Conservation (phyloP, 2,797 vertebrate genomes). For the Botia almorhae region DNA sequence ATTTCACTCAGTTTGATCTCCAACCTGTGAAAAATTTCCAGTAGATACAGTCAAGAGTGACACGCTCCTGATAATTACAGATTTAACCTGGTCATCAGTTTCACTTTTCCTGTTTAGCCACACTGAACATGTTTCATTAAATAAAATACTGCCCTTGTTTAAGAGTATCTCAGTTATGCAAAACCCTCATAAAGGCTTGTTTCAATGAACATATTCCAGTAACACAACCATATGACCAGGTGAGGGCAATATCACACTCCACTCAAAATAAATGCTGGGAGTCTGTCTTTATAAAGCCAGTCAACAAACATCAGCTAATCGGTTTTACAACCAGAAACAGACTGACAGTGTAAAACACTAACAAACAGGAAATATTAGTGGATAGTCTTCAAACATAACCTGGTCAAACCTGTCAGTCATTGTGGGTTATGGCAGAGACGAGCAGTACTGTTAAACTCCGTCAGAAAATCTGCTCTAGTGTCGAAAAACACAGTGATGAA, state of each 20-base stretch:
- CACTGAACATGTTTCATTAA: not conserved
- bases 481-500: constrained; percentile 33
- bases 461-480: not conserved
- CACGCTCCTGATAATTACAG: not conserved
- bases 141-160: not conserved
- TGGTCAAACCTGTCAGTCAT: not conserved
- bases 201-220: not conserved
- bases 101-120: not conserved
- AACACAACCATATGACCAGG: constrained; percentile 14
- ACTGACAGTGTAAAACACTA: constrained; percentile 34
- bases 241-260: constrained; percentile 12
- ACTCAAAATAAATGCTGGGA: constrained; percentile 31
- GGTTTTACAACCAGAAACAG: constrained; percentile 41
- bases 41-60: not conserved
- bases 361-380: constrained; percentile 3
- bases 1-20: constrained; percentile 60
- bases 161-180: not conserved
- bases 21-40: constrained; percentile 52
- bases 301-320: not conserved
- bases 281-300: not conserved
- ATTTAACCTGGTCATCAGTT: not conserved
- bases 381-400: not conserved
- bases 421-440: not conserved
- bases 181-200: not conserved
- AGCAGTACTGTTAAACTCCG: not conserved